These are phyloP conservation scores for Ophion slaviceki DNA, from an alignment of 2,888 invertebrate genomes.

Conservation along the genomic window DNA sequence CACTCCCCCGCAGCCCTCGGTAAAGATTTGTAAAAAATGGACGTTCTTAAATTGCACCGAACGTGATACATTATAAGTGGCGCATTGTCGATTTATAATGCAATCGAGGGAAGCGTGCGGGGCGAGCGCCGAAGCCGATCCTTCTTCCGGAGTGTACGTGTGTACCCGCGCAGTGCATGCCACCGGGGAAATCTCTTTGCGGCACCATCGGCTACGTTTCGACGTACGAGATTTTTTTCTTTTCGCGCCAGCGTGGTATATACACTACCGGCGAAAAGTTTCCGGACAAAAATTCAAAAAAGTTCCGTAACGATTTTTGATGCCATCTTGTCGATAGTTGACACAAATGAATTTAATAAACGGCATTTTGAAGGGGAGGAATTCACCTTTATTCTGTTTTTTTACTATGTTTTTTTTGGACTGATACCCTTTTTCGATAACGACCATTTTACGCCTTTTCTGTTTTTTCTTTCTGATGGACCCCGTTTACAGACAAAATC, in stretches of 20 bases:
- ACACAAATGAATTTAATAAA: too few species aligned
- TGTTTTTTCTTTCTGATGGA: too few species aligned
- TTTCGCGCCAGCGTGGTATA: slow-evolving; percentile 25
- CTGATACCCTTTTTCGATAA: too few species aligned
- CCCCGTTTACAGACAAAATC: too few species aligned
- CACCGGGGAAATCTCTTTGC: slow-evolving; percentile 70
- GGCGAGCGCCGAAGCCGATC: slow-evolving; percentile 53
- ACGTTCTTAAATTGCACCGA: slow-evolving; percentile 69
- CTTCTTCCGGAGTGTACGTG: slow-evolving; percentile 35
- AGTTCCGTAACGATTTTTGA: too few species aligned
- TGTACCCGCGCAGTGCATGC: slow-evolving; percentile 45
- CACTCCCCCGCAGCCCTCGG: slow-evolving; percentile 13
- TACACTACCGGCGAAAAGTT: too few species aligned
- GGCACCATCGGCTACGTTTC: slow-evolving; percentile 43
- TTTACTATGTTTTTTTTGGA: too few species aligned
- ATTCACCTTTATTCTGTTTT: too few species aligned
- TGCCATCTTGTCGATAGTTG: too few species aligned
- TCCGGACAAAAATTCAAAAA: too few species aligned
- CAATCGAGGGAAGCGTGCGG: slow-evolving; percentile 63
- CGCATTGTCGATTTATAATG: slow-evolving; percentile 70
- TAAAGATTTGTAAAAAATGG: slow-evolving; percentile 64
- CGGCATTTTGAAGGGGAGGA: too few species aligned
- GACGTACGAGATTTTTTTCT: slow-evolving; percentile 54
- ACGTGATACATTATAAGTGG: slow-evolving; percentile 68
- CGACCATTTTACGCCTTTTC: neutral